These are phyloP conservation scores for Leucosticte australis DNA, from an alignment of 2,113 vertebrate species.

Conservation along the genomic window DNA sequence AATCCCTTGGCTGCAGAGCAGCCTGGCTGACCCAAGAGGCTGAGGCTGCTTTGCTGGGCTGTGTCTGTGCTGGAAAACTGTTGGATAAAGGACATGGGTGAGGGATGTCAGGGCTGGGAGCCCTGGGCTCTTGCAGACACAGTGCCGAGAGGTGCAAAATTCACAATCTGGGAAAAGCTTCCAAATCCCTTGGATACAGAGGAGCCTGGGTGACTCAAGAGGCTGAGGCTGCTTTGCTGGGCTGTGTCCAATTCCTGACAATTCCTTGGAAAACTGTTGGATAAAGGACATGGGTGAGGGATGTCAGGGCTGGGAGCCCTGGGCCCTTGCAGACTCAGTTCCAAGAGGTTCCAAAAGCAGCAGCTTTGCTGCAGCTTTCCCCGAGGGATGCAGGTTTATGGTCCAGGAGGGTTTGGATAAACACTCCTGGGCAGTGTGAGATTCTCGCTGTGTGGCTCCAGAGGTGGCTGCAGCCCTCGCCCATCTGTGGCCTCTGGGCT, in stretches of 20 bases:
- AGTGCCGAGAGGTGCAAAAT: neutral
- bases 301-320: neutral
- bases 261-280: neutral
- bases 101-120: neutral
- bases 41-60: neutral
- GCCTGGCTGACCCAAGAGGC: accelerated
- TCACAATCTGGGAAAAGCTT: neutral
- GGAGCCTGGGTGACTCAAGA: neutral
- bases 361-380: neutral
- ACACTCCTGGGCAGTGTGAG: accelerated
- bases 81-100: neutral
- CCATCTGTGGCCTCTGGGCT: neutral
- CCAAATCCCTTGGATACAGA: neutral
- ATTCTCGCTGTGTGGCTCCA: neutral
- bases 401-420: neutral
- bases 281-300: neutral
- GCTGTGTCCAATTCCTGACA: neutral
- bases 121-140: neutral
- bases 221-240: neutral
- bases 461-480: neutral
- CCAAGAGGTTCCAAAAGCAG: neutral
- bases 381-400: neutral
- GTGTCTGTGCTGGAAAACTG: neutral
- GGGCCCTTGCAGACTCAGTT: neutral
- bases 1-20: neutral